Base-by-base conservation (phyloP, 2,113 vertebrate species). In the Phylloscopus trochiloides region DNA sequence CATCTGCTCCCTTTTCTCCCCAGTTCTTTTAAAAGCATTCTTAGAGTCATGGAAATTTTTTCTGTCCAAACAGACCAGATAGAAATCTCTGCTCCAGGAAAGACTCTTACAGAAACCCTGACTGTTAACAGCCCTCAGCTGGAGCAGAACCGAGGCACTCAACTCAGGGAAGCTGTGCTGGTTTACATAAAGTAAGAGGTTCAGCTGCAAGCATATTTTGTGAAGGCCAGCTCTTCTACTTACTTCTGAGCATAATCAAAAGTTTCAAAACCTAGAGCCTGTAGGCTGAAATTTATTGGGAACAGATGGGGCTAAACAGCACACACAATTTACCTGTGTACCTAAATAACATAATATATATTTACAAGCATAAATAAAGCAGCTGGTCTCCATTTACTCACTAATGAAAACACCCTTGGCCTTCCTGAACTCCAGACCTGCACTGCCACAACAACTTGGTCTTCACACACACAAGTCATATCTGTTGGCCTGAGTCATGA, bases 401-500 rank as follows among this genome's bases (percentile, higher is more conserved):
- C 86, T 80, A 80, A 92, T 29, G 38, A 88, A 93, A 97, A 91
- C 55, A 92, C 65, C 47, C 84, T 38, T 77, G 72, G 72, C 79
- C 43, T 36, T 80, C 54, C 86, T 8, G 4, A 65, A 79, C 70
- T 80, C 66, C 63, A 90, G 62, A 73, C 20, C 42, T 43, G 20
- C 1, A 1, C 26, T 58, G 42, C 55, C 76, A 51, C 31, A 42
- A 9, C 43, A 48, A 31, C 40, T 43, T 38, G 10, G 14, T 70
- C 84, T 77, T 73, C 29, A 45, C 3, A 32, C 29, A 73, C 32
- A n/a, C 12, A 31, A 42, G 40, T 51, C 25, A 1, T 38, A 58
- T 21, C n/a, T 54, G 15, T 29, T 54, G 28, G 45, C 74, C 74
- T 40, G 40, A 78, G 48, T 78, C 57, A 82, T 4, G 11, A 75